Evolutionary conservation across 2,888 invertebrate species (phyloP).

Genomic region (Xanthorhoe designata): DNA sequence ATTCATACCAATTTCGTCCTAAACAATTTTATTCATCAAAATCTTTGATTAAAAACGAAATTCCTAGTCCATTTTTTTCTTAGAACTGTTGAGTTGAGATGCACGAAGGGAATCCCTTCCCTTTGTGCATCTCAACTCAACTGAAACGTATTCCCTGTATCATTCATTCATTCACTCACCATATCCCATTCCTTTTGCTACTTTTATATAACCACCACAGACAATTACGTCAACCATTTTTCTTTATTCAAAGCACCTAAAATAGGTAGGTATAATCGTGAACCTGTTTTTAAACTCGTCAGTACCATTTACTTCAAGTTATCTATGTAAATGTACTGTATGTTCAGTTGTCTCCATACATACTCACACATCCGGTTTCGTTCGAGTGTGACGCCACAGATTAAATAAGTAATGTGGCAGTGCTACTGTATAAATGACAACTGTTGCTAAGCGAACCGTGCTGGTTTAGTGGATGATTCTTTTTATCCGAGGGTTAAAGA

Average conservation of each 20-base stretch:
- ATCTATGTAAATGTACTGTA: slow-evolving; percentile 39
- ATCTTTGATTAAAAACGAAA: too few relatives aligned
- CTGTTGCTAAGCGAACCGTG: slow-evolving; percentile 18
- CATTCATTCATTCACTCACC: background rate
- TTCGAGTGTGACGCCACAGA: slow-evolving; percentile 34
- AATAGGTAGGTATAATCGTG: slow-evolving; percentile 14
- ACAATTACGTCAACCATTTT: background rate
- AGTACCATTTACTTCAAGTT: slow-evolving; percentile 22
- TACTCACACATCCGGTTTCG: slow-evolving; percentile 35
- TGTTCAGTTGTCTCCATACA: slow-evolving; percentile 33
- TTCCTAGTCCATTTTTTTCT: too few relatives aligned
- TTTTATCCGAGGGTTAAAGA: background rate
- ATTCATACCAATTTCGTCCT: background rate
- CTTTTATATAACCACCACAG: background rate
- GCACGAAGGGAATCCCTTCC: too few relatives aligned
- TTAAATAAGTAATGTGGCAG: slow-evolving; percentile 21
- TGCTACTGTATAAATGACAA: background rate
- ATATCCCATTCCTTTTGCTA: background rate
- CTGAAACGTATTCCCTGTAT: background rate
- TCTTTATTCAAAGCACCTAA: background rate
- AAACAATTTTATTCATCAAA: too few relatives aligned
- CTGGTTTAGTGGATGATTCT: background rate
- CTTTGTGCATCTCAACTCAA: too few relatives aligned
- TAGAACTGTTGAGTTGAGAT: too few relatives aligned
- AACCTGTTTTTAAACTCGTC: slow-evolving; percentile 22